Evolutionary conservation across 2,888 invertebrate genomes (phyloP), one percentile per base, ranked within the genome.

Genomic region (Melikaiella ostensackeni): DNA sequence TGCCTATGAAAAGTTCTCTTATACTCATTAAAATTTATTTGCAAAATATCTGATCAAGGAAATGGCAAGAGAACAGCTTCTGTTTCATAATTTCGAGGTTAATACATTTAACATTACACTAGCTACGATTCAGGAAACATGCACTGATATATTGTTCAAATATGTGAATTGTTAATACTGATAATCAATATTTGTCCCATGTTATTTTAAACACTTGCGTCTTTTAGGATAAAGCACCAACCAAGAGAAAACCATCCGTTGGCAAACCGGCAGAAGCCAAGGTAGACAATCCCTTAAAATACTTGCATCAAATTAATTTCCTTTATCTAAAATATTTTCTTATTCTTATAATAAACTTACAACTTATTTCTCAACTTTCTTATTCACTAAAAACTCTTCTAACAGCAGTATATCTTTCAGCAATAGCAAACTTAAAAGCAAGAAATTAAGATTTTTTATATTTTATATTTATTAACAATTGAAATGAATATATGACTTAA

Each of bases 191-290:
- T 57, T 57, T 24, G 24, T 57, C 5, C 13, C 24, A 57, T 24
- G 11, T 27, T 13, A 57, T 57, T 57, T 24, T 13, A 50, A 50
- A 70, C 13, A 50, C 46, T 70, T 70, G n/a, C 50, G 35, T 55
- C 50, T 81, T 81, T 79, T 75, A 81, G 81, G 80, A 80, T 27
- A 76, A 77, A 55, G 76, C 81, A 61, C 80, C 81, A 11, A 77
- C 77, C 61, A 81, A 81, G 80, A 79, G 81, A 55, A 83, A 83
- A 82, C 62, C 80, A 50, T 80, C 79, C 13, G 73, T 80, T 77
- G 81, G 82, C 38, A 84, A 83, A 79, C 73, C 78, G 9, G 82
- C 83, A 77, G 82, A 83, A 61, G 19, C 73, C 19, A 82, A 83
- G 83, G 83, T 83, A 82, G 62, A 75, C 3, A 50, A 46, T 50